Percentiles rank a stretch among this genome's conserved stretches.
Conservation (phyloP, 53 echinoderm and acorn worm species). For the Echinometra lucunter region DNA sequence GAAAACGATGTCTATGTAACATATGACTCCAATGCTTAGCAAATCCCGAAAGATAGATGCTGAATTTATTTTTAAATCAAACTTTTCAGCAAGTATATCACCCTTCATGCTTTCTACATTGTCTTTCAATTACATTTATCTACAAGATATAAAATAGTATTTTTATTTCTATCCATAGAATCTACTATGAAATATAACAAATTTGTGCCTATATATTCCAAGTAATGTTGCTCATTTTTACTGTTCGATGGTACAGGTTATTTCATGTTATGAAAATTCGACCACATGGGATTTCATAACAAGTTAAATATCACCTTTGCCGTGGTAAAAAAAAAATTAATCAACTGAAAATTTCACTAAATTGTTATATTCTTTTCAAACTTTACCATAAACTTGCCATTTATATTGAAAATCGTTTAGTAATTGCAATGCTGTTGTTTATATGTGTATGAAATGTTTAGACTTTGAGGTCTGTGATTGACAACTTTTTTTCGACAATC, state of each 20-base stretch:
- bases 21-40: constrained; percentile 12
- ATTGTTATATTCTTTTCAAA: not conserved
- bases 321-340: no score
- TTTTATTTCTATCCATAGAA: not conserved
- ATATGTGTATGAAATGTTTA: not conserved
- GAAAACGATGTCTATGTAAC: constrained; percentile 49
- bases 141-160: not conserved
- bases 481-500: not conserved
- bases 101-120: not conserved
- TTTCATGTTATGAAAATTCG: no score
- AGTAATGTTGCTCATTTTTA: not conserved
- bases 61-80: not conserved
- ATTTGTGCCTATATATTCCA: not conserved
- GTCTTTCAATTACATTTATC: not conserved
- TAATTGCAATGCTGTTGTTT: not conserved
- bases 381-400: not conserved
- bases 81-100: not conserved
- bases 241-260: no score
- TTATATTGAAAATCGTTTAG: not conserved
- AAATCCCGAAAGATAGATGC: not conserved
- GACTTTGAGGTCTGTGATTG: not conserved
- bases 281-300: no score
- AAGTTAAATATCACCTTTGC: no score
- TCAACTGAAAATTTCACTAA: no score
- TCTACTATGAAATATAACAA: not conserved